phyloP scores from a whole-genome alignment of 2,888 invertebrate species.

The Dromius quadrimaculatus region DNA sequence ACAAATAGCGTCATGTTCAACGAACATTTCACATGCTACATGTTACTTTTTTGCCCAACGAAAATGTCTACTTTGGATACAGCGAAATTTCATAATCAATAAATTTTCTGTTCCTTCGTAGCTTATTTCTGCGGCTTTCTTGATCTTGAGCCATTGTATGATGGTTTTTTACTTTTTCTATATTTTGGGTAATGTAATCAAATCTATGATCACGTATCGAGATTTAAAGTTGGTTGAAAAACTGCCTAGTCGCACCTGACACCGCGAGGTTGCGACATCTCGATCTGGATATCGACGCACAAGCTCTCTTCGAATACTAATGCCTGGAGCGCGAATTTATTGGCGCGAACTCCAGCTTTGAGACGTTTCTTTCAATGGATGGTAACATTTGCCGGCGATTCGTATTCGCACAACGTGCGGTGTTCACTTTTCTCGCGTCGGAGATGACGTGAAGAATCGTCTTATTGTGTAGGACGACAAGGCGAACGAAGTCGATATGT shows the following conservation, averaged over 20 bases:
- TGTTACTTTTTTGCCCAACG: no score
- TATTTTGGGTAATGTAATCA: no score
- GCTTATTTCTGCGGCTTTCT: no score
- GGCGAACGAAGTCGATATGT: conserved; percentile 25
- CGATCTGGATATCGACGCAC: conserved; percentile 45
- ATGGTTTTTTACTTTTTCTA: no score
- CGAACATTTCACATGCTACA: neutral
- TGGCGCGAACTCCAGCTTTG: conserved; percentile 24
- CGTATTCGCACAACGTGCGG: conserved; percentile 68
- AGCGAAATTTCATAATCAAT: no score
- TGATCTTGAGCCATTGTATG: no score
- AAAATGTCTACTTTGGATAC: no score
- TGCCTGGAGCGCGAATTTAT: conserved; percentile 46
- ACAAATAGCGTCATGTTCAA: neutral
- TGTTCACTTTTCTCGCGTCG: conserved; percentile 59
- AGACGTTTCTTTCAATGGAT: conserved; percentile 58
- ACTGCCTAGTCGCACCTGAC: conserved; percentile 38
- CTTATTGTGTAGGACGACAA: conserved; percentile 47
- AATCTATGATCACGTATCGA: conserved; percentile 8
- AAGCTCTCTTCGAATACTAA: conserved; percentile 42
- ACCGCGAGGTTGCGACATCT: conserved; percentile 33
- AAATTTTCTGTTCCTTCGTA: no score
- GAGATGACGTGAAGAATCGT: conserved; percentile 65
- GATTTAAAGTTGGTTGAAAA: conserved; percentile 13
- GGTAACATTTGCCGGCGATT: conserved; percentile 71